Percentiles rank a stretch among this genome's conserved stretches.
Evolutionary conservation across 2,113 vertebrate genomes (phyloP).

Genomic region (Blennius ocellaris): DNA sequence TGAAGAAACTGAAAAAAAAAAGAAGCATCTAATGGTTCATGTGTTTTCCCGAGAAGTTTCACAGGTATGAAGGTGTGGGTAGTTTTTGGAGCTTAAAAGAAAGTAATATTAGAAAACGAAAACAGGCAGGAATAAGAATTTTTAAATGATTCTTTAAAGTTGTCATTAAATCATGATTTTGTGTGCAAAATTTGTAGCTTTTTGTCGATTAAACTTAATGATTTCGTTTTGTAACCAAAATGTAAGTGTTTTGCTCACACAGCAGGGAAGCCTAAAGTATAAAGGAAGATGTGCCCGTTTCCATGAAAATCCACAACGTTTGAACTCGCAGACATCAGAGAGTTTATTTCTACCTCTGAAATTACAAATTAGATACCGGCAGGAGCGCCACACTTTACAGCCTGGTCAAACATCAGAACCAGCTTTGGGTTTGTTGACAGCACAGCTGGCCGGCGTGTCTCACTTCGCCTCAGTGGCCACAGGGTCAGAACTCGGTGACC

Average conservation of each 20-base stretch:
- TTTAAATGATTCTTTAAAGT: neutral
- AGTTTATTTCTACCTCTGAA: constrained; percentile 9
- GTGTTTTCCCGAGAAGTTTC: neutral
- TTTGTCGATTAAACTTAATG: neutral
- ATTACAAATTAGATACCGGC: constrained; percentile 37
- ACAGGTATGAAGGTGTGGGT: neutral
- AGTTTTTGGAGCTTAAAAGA: constrained; percentile 6
- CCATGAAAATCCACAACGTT: constrained; percentile 3
- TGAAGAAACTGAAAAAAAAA: neutral
- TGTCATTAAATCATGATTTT: neutral
- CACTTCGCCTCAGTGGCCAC: constrained; percentile 84
- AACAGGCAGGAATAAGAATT: neutral
- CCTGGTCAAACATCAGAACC: constrained; percentile 49
- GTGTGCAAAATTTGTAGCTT: neutral
- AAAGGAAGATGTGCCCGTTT: constrained; percentile 6
- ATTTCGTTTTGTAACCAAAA: neutral
- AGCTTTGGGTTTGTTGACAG: constrained; percentile 81
- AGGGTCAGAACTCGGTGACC: constrained; percentile 88
- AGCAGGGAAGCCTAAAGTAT: neutral
- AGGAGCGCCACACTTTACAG: constrained; percentile 1
- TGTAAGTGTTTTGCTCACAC: neutral
- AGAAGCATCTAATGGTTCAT: neutral
- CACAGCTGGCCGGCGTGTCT: constrained; percentile 88
- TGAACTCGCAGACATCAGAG: constrained; percentile 14
- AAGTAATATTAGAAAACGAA: neutral